phyloP scores from a whole-genome alignment of 2,113 vertebrate genomes.

The Onychostoma macrolepis region DNA sequence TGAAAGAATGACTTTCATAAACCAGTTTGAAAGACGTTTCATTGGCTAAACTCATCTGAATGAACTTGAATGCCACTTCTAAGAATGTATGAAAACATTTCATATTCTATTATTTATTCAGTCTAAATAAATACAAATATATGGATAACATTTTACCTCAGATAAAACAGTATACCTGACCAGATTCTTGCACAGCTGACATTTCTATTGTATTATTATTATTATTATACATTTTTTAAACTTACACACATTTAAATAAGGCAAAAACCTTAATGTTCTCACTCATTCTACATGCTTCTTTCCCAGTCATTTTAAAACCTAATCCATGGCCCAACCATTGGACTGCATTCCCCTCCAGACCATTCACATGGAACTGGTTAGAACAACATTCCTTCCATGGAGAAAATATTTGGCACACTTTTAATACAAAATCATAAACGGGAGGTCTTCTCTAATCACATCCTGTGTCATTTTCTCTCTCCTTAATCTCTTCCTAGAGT shows the following conservation, averaged over 20 bases:
- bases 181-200: not conserved
- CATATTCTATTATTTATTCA: not conserved
- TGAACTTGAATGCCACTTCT: conserved; percentile 19
- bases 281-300: conserved; percentile 66
- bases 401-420: conserved; percentile 79
- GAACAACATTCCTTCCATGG: conserved; percentile 80
- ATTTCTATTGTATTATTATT: not conserved
- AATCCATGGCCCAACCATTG: conserved; percentile 69
- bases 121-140: not conserved
- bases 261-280: conserved; percentile 47
- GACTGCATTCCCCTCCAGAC: conserved; percentile 74
- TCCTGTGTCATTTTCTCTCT: conserved; percentile 73
- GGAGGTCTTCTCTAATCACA: conserved; percentile 78
- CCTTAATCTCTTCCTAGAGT: conserved; percentile 65
- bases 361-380: conserved; percentile 84
- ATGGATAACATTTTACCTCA: not conserved
- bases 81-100: not conserved
- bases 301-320: conserved; percentile 67
- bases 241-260: conserved; percentile 20
- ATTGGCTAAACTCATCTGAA: conserved; percentile 11
- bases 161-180: not conserved
- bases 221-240: conserved; percentile 5
- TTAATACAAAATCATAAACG: conserved; percentile 80
- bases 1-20: conserved; percentile 39
- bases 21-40: not conserved